Evolutionary conservation across 1,140 invertebrate genomes (phyloP), one percentile per base, ranked within the genome.

Genomic region (Drosophila santomea): DNA sequence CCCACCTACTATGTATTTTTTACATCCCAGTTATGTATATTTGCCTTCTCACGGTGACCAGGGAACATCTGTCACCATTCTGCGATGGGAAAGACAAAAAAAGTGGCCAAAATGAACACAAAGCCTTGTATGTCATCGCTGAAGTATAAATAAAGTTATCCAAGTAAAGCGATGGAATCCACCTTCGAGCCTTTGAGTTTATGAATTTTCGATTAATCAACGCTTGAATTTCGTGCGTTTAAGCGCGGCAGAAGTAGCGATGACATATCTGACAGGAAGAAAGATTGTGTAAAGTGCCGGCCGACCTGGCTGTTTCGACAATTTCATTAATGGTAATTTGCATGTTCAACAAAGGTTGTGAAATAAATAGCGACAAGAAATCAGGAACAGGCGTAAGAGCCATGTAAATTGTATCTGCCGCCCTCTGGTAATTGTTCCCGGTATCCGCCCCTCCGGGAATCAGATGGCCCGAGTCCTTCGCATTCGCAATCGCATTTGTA

Each of bases 311-410:
- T 55, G 44, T 64, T 66, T 59, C 71, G 74, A 80, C 81, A 85
- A 80, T 80, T 85, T 85, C 68, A 85, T 85, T 85, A 80, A 71
- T 84, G 69, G 55, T 86, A 86, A 86, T 86, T 86, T 86, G 78
- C 82, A 86, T 86, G 82, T 86, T 85, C 47, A 72, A 43, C 75
- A 72, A 78, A 78, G 74, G 74, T 78, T 59, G 76, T 78, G 67
- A 66, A 88, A 88, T 88, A 88, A 88, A 89, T 84, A 76, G 84
- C 84, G 84, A 88, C 84, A 88, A 88, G 80, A 88, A 88, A 88
- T 88, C 83, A 88, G 83, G 50, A 80, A 67, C 58, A 54, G 60
- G 64, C 62, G 39, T 50, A 35, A 61, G 73, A 56, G 48, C 68
- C 78, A 74, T 78, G 78, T 81, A 83, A 81, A 83, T 80, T 77